phyloP scores from a whole-genome alignment of 2,888 invertebrate species.

The Polydesmus complanatus region DNA sequence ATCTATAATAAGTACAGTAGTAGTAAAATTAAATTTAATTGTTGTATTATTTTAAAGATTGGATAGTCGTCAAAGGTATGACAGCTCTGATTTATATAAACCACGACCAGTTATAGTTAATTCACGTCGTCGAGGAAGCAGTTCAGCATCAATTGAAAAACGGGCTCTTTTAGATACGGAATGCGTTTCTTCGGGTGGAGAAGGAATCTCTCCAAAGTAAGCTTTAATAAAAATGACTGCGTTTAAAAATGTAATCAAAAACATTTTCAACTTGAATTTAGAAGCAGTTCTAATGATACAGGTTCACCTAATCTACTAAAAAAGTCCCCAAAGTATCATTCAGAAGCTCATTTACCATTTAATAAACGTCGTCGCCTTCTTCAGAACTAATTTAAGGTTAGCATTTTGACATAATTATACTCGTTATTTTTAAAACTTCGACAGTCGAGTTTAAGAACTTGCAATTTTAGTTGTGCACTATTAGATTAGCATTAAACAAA shows the following conservation, averaged over 20 bases:
- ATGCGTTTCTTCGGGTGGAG: neutral
- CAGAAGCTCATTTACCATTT: neutral
- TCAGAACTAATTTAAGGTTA: no score
- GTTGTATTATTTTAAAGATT: no score
- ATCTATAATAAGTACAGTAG: no score
- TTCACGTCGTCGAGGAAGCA: constrained; percentile 4
- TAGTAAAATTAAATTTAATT: no score
- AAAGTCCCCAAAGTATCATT: no score
- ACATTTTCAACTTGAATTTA: no score
- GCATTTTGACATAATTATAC: no score
- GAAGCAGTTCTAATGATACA: neutral
- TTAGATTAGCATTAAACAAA: no score
- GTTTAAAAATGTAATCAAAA: neutral
- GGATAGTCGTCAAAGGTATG: constrained; percentile 43
- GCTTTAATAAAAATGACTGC: neutral
- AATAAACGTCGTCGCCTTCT: neutral
- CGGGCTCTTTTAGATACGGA: neutral
- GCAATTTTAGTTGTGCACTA: no score
- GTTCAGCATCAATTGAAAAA: neutral
- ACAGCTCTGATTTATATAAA: constrained; percentile 56
- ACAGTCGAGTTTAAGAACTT: no score
- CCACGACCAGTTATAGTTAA: constrained; percentile 38
- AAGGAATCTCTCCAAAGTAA: constrained; percentile 1
- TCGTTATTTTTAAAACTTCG: no score
- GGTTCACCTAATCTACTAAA: no score